Evolutionary conservation across 1,140 invertebrate genomes (phyloP).

Genomic region (Papilio helenus): DNA sequence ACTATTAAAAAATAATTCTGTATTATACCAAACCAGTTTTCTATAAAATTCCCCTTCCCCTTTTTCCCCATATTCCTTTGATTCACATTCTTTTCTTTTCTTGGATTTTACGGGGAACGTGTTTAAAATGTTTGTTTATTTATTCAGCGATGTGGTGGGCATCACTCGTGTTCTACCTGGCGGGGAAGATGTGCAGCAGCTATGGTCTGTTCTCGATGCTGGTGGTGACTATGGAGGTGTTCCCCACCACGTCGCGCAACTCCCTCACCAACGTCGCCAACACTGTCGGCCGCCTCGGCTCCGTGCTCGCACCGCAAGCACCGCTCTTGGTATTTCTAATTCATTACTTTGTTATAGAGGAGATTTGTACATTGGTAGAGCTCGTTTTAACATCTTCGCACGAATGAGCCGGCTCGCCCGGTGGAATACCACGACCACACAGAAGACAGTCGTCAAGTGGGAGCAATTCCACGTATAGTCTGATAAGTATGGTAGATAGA

Average conservation of each 20-base stretch:
- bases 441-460: too few relatives aligned
- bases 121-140: neutral
- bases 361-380: too few relatives aligned
- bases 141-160: conserved; percentile 62
- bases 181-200: conserved; percentile 86
- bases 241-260: conserved; percentile 87
- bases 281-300: conserved; percentile 86
- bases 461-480: too few relatives aligned
- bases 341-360: neutral
- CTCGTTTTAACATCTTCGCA: too few relatives aligned
- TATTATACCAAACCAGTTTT: too few relatives aligned
- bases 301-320: conserved; percentile 86
- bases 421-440: too few relatives aligned
- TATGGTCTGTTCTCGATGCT: conserved; percentile 84
- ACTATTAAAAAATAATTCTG: neutral
- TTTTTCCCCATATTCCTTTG: neutral
- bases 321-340: conserved; percentile 76
- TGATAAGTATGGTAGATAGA: conserved; percentile 42
- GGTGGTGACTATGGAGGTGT: conserved; percentile 87
- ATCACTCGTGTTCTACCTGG: conserved; percentile 81
- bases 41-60: too few relatives aligned
- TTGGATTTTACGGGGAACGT: too few relatives aligned
- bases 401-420: too few relatives aligned
- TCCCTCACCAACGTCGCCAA: conserved; percentile 86
- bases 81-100: neutral